Evolutionary conservation across 2,888 invertebrate genomes (phyloP).

Genomic region (Nemotelus pantherinus): DNA sequence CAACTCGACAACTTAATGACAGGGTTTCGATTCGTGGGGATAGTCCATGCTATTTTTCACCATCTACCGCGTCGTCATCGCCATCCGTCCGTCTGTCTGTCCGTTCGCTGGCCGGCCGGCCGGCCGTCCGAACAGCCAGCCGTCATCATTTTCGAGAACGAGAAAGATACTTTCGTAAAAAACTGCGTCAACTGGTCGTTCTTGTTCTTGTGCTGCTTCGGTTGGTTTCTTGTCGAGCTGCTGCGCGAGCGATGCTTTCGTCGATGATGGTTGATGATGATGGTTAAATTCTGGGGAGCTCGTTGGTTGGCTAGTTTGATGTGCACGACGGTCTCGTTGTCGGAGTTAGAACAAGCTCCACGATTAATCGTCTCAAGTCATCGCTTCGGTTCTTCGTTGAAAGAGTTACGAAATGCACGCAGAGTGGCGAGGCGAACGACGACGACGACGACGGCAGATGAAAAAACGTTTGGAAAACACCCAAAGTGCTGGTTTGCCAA

Average conservation of each 20-base stretch:
- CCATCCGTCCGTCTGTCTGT: background rate
- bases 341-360: conserved; percentile 40
- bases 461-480: conserved; percentile 16
- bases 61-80: conserved; percentile 35
- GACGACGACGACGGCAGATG: background rate
- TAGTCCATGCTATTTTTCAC: conserved; percentile 45
- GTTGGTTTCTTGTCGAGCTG: background rate
- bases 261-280: background rate
- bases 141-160: conserved; percentile 7
- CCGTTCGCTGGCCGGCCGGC: background rate
- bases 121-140: background rate
- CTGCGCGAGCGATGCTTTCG: background rate
- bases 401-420: background rate
- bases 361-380: conserved; percentile 50
- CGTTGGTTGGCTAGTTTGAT: conserved; percentile 29
- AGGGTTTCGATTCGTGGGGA: conserved; percentile 53
- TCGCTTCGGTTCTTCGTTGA: conserved; percentile 40
- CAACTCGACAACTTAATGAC: conserved; percentile 61
- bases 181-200: background rate
- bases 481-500: conserved; percentile 22
- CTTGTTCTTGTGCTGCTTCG: conserved; percentile 11
- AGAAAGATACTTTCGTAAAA: conserved; percentile 12
- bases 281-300: background rate
- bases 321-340: conserved; percentile 9
- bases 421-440: background rate